A percentile compares a stretch with the other conserved stretches of the same genome.
phyloP scores from a whole-genome alignment of 2,888 invertebrate species.

The Latheticus oryzae region DNA sequence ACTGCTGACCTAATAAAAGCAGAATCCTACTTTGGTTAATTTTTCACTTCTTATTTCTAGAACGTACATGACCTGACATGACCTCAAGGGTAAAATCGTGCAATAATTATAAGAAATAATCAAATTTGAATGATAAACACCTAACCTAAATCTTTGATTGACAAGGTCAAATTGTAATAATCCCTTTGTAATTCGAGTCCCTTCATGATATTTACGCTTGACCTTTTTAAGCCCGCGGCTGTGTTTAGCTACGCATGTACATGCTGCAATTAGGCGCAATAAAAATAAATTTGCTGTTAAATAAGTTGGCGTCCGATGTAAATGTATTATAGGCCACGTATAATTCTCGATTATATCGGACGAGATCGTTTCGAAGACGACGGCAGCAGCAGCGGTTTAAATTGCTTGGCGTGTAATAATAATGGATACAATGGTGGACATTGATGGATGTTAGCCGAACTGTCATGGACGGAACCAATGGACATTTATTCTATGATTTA shows the following conservation, averaged over 20 bases:
- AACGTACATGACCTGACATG: constrained; percentile 20
- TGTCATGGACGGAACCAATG: too few relatives aligned
- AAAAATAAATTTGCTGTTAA: constrained; percentile 44
- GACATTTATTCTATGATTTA: constrained; percentile 29
- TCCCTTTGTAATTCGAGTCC: too few relatives aligned
- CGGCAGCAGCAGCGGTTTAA: constrained; percentile 34
- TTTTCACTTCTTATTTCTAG: constrained; percentile 14
- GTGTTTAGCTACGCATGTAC: constrained; percentile 18
- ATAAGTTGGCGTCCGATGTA: constrained; percentile 16
- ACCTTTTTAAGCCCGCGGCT: constrained; percentile 15
- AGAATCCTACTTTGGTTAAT: constrained; percentile 24
- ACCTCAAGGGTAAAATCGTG: constrained; percentile 22
- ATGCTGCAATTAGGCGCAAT: constrained; percentile 45
- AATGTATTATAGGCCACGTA: constrained; percentile 34
- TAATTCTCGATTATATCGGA: constrained; percentile 30
- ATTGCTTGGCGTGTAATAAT: constrained; percentile 25
- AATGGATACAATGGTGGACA: constrained; percentile 25
- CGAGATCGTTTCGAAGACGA: constrained; percentile 26
- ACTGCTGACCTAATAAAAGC: constrained; percentile 30
- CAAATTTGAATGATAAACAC: too few relatives aligned
- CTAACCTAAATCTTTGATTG: too few relatives aligned
- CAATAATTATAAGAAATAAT: too few relatives aligned
- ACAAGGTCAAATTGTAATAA: too few relatives aligned
- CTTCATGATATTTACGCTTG: constrained; percentile 17
- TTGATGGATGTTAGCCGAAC: constrained; percentile 27